Conservation (phyloP, 1,140 invertebrate genomes). For the Pseudomyrmex dendroicus region DNA sequence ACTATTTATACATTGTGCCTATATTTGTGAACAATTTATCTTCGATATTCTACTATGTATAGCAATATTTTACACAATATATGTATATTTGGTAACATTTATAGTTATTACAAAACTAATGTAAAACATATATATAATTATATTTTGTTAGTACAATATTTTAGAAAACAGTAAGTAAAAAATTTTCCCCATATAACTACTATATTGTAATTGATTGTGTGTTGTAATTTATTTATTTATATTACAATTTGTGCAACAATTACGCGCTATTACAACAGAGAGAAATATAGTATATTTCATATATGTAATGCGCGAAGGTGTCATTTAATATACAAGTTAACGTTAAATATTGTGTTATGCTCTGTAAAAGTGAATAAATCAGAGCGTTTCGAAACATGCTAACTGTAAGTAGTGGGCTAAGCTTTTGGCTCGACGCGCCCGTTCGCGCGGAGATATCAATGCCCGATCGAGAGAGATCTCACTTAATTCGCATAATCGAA, state of each 20-base stretch:
- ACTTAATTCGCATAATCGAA: conserved; percentile 27
- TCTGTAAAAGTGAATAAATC: conserved; percentile 30
- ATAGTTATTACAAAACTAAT: not conserved
- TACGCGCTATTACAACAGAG: no score
- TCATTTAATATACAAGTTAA: not conserved
- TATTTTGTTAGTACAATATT: no score
- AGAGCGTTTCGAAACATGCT: conserved; percentile 42
- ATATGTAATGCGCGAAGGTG: not conserved
- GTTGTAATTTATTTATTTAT: no score
- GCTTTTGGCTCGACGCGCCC: conserved; percentile 13
- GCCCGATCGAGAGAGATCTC: conserved; percentile 46
- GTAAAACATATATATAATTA: not conserved
- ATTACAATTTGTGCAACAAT: no score
- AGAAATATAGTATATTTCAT: no score
- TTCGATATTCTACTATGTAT: not conserved
- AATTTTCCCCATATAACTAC: no score
- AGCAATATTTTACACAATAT: no score
- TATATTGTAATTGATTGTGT: no score
- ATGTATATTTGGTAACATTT: not conserved
- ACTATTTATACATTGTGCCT: conserved; percentile 40
- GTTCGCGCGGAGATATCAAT: conserved; percentile 56
- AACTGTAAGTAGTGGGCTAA: not conserved
- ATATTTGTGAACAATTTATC: conserved; percentile 9
- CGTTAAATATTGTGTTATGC: conserved; percentile 8
- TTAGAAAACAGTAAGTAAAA: no score